A percentile compares a stretch with the other conserved stretches of the same genome.
Evolutionary conservation across 2,113 vertebrate species (phyloP).

Genomic region (Saguinus midas): DNA sequence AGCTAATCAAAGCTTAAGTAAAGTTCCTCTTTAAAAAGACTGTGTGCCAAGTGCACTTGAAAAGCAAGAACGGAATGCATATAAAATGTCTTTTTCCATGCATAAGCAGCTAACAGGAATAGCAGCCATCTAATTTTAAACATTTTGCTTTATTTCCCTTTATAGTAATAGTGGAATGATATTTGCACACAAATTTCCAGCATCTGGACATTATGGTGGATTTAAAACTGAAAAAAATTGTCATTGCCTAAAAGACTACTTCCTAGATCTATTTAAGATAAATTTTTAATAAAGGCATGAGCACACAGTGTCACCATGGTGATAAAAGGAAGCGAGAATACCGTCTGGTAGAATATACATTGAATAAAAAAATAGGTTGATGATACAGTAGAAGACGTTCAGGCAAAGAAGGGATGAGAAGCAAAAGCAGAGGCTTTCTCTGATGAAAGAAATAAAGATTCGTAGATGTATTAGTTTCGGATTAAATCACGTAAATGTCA

Average conservation of each 20-base stretch:
- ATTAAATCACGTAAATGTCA: slow-evolving; percentile 45
- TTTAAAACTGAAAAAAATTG: slow-evolving; percentile 66
- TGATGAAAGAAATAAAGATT: slow-evolving; percentile 50
- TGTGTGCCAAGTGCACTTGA: slow-evolving; percentile 8
- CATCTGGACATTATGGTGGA: slow-evolving; percentile 56
- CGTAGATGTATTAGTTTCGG: not conserved
- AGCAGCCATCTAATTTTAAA: slow-evolving; percentile 67
- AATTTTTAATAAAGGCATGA: slow-evolving; percentile 74
- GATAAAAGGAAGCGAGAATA: slow-evolving; percentile 62
- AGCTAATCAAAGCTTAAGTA: slow-evolving; percentile 34
- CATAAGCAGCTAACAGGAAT: slow-evolving; percentile 34
- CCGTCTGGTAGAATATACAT: slow-evolving; percentile 21
- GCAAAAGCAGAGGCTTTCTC: slow-evolving; percentile 17
- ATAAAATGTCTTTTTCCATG: slow-evolving; percentile 39
- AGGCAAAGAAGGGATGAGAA: slow-evolving; percentile 35
- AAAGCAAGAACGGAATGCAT: slow-evolving; percentile 51
- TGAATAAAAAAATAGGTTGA: slow-evolving; percentile 58
- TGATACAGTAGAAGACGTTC: slow-evolving; percentile 3
- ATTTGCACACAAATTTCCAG: slow-evolving; percentile 60
- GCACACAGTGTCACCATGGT: slow-evolving; percentile 63
- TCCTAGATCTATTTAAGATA: slow-evolving; percentile 75
- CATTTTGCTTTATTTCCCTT: slow-evolving; percentile 60
- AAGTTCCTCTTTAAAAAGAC: slow-evolving; percentile 15
- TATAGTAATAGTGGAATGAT: slow-evolving; percentile 60
- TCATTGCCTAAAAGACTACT: slow-evolving; percentile 58